Conservation (phyloP, 1,140 invertebrate species). For the Hermetia illucens region DNA sequence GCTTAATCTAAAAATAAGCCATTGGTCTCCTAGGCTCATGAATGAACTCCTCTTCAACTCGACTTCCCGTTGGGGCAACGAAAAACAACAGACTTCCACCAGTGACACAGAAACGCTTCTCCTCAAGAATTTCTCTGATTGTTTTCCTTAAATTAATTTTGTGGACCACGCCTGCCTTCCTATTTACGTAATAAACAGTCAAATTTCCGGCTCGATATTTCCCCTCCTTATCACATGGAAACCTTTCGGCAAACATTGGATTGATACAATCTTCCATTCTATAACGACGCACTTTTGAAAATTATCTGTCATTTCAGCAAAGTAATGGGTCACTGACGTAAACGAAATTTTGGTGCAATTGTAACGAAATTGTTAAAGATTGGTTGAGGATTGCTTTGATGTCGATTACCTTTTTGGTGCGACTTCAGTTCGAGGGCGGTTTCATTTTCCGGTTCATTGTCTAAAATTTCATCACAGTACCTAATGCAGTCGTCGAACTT, state of each 20-base stretch:
- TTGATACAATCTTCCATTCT: conserved; percentile 59
- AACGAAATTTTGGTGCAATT: no score
- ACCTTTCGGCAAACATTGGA: conserved; percentile 51
- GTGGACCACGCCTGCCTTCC: conserved; percentile 45
- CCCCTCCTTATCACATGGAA: conserved; percentile 58
- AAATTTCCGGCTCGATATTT: conserved; percentile 53
- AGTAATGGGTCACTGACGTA: neutral
- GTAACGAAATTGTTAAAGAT: no score
- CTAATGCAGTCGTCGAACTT: conserved; percentile 58
- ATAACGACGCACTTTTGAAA: no score
- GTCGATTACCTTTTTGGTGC: conserved; percentile 34
- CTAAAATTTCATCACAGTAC: conserved; percentile 57
- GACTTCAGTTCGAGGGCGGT: conserved; percentile 41
- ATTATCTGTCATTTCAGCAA: conserved; percentile 41
- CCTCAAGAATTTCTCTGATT: conserved; percentile 45
- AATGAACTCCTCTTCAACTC: conserved; percentile 19
- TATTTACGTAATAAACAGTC: conserved; percentile 68
- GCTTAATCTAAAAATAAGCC: no score
- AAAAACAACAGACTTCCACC: conserved; percentile 23
- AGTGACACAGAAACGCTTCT: conserved; percentile 31
- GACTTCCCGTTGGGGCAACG: conserved; percentile 17
- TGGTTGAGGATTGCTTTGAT: neutral
- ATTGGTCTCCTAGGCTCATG: conserved; percentile 17
- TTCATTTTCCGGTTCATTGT: conserved; percentile 37
- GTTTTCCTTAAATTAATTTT: conserved; percentile 42